Percentiles rank a stretch among this genome's conserved stretches.
phyloP scores from a whole-genome alignment of 2,888 invertebrate genomes.

The Athripsodes cinereus region DNA sequence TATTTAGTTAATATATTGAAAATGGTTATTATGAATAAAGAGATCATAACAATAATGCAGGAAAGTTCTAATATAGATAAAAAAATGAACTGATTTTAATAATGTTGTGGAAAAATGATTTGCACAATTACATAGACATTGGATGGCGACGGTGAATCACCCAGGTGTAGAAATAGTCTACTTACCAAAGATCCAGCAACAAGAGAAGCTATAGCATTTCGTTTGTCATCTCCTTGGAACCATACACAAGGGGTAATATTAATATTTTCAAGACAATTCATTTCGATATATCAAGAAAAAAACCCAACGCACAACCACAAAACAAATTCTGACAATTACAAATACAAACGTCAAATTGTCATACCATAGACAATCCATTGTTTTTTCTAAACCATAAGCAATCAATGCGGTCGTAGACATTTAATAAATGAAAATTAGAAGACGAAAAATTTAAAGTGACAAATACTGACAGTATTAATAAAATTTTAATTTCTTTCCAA shows the following conservation, averaged over 20 bases:
- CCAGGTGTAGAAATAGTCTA: slow-evolving; percentile 27
- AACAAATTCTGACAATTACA: neutral
- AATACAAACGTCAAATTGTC: slow-evolving; percentile 4
- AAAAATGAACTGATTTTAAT: neutral
- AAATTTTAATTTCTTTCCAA: no score
- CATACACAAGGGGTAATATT: slow-evolving; percentile 72
- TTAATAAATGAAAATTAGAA: no score
- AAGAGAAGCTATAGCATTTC: slow-evolving; percentile 83
- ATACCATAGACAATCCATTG: neutral
- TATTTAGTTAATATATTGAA: no score
- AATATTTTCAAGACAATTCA: slow-evolving; percentile 69
- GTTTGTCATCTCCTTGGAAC: slow-evolving; percentile 77
- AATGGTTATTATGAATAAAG: no score
- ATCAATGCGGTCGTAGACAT: no score
- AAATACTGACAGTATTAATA: no score
- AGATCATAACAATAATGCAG: no score
- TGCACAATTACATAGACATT: no score
- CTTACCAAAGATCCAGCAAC: slow-evolving; percentile 81
- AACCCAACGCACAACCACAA: neutral
- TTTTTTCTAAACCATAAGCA: no score
- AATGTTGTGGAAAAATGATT: neutral
- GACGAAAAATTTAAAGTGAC: no score
- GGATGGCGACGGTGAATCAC: slow-evolving; percentile 23
- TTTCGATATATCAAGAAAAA: slow-evolving; percentile 28
- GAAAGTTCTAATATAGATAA: no score